phyloP scores from a whole-genome alignment of 2,797 vertebrate species.

The Danio kyathit region DNA sequence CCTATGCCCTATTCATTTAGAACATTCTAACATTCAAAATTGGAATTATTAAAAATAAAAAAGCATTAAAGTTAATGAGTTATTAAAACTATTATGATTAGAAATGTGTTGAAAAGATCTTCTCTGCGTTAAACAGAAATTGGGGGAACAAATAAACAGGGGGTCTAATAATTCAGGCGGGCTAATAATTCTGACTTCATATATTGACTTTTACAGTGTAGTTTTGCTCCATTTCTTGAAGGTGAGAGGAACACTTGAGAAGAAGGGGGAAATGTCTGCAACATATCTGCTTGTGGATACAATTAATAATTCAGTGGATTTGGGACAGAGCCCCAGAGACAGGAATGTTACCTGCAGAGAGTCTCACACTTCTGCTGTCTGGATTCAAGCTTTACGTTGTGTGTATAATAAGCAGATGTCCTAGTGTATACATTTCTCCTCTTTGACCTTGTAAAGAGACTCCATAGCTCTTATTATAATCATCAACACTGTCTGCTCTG shows the following conservation, averaged over 20 bases:
- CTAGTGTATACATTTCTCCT: slow-evolving; percentile 1
- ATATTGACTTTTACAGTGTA: background rate
- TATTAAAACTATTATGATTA: too few relatives aligned
- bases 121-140: too few relatives aligned
- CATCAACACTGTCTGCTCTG: background rate
- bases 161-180: too few relatives aligned
- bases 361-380: slow-evolving; percentile 14
- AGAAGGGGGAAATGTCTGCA: slow-evolving; percentile 38
- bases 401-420: background rate
- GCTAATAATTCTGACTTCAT: too few relatives aligned
- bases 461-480: background rate
- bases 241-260: slow-evolving; percentile 29
- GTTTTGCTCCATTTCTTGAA: slow-evolving; percentile 22
- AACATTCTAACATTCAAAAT: too few relatives aligned
- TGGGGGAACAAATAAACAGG: too few relatives aligned
- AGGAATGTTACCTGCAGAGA: slow-evolving; percentile 42
- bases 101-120: too few relatives aligned
- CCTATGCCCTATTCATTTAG: too few relatives aligned
- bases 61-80: too few relatives aligned
- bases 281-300: slow-evolving; percentile 43
- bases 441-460: slow-evolving; percentile 9
- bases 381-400: slow-evolving; percentile 6
- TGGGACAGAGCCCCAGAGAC: slow-evolving; percentile 46
- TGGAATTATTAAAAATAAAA: too few relatives aligned
- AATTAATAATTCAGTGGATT: slow-evolving; percentile 58